A percentile compares a stretch with the other conserved stretches of the same genome.
phyloP scores from a whole-genome alignment of 1,140 invertebrate genomes.

The Philopotamus ludificatus region DNA sequence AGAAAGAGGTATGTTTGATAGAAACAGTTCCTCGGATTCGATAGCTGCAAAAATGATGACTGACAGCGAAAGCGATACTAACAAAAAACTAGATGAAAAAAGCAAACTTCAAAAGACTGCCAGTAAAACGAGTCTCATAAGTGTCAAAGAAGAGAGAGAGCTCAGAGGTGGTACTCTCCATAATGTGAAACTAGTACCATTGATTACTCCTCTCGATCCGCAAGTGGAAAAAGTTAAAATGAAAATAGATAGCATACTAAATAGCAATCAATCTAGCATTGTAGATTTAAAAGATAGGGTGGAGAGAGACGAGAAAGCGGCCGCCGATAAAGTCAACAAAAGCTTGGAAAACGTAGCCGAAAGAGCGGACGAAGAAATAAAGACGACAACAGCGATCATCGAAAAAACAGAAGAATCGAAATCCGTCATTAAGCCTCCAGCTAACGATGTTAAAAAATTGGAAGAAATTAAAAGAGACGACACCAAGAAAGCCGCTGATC shows the following conservation, averaged over 20 bases:
- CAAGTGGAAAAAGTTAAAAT: conserved; percentile 53
- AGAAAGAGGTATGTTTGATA: conserved; percentile 53
- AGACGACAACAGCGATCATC: conserved; percentile 30
- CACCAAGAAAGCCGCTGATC: conserved; percentile 39
- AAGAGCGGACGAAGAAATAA: conserved; percentile 45
- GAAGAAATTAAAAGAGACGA: not conserved
- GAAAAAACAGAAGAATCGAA: conserved; percentile 44
- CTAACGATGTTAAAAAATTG: not conserved
- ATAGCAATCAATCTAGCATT: conserved; percentile 43
- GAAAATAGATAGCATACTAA: conserved; percentile 54
- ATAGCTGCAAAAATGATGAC: conserved; percentile 45
- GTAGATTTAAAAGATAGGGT: conserved; percentile 37
- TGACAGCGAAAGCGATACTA: conserved; percentile 44
- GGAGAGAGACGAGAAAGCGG: conserved; percentile 40
- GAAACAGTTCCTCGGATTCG: conserved; percentile 54
- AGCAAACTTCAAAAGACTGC: conserved; percentile 42
- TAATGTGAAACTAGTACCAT: conserved; percentile 49
- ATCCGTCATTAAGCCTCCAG: conserved; percentile 5
- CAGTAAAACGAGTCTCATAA: conserved; percentile 43
- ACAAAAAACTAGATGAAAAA: conserved; percentile 16
- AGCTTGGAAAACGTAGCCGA: conserved; percentile 45
- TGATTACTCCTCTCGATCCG: conserved; percentile 52
- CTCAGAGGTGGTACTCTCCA: conserved; percentile 26
- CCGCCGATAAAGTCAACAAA: conserved; percentile 45
- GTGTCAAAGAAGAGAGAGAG: conserved; percentile 38